Evolutionary conservation across 2,888 invertebrate species (phyloP).

Genomic region (Leptinotarsa haldemani): DNA sequence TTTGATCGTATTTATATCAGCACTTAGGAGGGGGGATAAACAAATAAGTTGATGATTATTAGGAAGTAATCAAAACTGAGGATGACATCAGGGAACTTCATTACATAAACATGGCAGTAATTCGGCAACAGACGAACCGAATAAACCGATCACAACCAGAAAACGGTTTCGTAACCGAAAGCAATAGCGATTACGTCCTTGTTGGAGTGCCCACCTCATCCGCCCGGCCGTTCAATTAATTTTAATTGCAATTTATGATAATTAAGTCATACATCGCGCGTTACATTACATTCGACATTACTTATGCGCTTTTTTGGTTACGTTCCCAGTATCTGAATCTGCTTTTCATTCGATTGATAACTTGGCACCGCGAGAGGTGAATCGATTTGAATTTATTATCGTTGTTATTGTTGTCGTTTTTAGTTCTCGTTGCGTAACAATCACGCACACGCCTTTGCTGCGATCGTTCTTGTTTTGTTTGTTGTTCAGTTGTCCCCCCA

Average conservation of each 20-base stretch:
- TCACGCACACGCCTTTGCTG: neutral
- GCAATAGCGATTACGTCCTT: neutral
- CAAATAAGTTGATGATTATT: too few species aligned
- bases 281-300: neutral
- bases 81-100: too few species aligned
- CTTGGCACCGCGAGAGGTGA: neutral
- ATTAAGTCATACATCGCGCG: constrained; percentile 13
- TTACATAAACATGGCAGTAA: too few species aligned
- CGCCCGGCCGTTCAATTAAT: constrained; percentile 6
- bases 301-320: constrained; percentile 14
- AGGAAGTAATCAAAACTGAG: too few species aligned
- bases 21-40: too few species aligned
- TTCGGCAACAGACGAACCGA: too few species aligned
- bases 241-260: constrained; percentile 18
- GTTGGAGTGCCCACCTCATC: constrained; percentile 5
- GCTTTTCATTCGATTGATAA: neutral
- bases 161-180: neutral
- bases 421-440: neutral
- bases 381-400: neutral
- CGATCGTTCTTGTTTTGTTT: too few species aligned
- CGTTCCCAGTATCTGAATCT: constrained; percentile 9
- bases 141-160: neutral
- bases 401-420: constrained; percentile 1
- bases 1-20: too few species aligned
- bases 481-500: too few species aligned